Base-by-base conservation (phyloP, 2,888 invertebrate genomes). In the Toxonevra muliebris region DNA sequence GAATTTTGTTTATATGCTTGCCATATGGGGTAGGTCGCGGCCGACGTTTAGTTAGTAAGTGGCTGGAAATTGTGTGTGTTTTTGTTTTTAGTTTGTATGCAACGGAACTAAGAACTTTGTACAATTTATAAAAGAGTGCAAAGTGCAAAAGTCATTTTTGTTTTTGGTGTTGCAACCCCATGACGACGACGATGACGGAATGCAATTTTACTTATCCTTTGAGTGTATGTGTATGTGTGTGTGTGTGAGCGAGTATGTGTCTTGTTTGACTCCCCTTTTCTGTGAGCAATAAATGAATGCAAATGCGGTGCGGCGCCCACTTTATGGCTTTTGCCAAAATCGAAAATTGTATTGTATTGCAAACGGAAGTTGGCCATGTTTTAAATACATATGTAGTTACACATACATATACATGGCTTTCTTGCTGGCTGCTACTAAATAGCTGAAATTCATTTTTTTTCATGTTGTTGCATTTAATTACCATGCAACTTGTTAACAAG, bases 291-390 rank as follows among this genome's bases (percentile, higher is more conserved):
- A n/a, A 15, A 10, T 13, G 61, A 61, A 42, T 53, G 53, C 53
- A 61, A 53, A 48, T 45, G 59, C 52, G 53, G 59, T 61, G 45
- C 54, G 59, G 54, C 59, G 63, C 62, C 58, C 59, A 58, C 20
- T 61, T 52, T 59, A 52, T 20, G 41, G 40, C 60, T 53, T 61
- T 40, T n/a, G 58, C 43, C 45, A 60, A 69, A 61, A 64, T 63
- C 53, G 61, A 60, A 48, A 61, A 69, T 57, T 40, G 41, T 45
- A 55, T 61, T 43, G 66, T 50, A 55, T 61, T 60, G 66, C 54
- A 55, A 72, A 69, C 74, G 74, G 74, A 74, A 74, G 74, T 74
- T 74, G 72, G 74, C 74, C 71, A 72, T 74, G 72, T 74, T 74
- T 71, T 68, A 72, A 68, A 68, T 68, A 74, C 71, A 72, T 71